These are phyloP conservation scores for Nasua narica DNA, from an alignment of 2,797 vertebrate species.

Conservation along the genomic window DNA sequence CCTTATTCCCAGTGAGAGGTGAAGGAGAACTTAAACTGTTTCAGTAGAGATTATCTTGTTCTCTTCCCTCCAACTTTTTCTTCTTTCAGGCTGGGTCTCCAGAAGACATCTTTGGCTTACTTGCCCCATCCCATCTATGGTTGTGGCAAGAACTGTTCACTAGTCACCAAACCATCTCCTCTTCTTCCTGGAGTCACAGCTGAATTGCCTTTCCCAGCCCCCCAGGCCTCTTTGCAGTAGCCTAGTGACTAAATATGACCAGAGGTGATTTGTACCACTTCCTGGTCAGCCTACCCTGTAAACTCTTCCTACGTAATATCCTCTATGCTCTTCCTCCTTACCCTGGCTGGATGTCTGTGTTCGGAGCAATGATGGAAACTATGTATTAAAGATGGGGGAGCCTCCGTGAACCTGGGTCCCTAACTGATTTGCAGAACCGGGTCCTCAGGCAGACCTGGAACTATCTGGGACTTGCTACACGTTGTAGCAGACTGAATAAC, in stretches of 20 bases:
- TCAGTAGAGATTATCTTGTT: background rate
- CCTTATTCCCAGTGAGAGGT: background rate
- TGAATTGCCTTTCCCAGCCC: background rate
- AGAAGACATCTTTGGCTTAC: background rate
- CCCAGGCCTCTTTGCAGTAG: background rate
- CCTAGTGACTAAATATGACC: background rate
- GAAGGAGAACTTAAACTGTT: background rate
- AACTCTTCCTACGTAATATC: background rate
- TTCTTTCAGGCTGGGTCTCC: background rate
- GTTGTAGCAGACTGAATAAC: background rate
- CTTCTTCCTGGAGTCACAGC: background rate
- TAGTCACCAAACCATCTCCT: background rate
- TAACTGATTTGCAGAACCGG: background rate
- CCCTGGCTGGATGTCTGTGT: background rate
- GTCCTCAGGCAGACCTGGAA: background rate
- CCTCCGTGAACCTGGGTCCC: background rate
- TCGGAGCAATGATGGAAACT: background rate
- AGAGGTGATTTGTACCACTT: background rate
- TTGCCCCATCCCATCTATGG: background rate
- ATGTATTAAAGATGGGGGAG: background rate
- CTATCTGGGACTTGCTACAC: background rate
- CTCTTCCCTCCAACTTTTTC: background rate
- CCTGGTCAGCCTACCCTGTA: background rate
- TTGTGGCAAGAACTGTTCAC: background rate
- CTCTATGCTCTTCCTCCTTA: background rate